phyloP scores from a whole-genome alignment of 2,113 vertebrate species.

The Silurus meridionalis region DNA sequence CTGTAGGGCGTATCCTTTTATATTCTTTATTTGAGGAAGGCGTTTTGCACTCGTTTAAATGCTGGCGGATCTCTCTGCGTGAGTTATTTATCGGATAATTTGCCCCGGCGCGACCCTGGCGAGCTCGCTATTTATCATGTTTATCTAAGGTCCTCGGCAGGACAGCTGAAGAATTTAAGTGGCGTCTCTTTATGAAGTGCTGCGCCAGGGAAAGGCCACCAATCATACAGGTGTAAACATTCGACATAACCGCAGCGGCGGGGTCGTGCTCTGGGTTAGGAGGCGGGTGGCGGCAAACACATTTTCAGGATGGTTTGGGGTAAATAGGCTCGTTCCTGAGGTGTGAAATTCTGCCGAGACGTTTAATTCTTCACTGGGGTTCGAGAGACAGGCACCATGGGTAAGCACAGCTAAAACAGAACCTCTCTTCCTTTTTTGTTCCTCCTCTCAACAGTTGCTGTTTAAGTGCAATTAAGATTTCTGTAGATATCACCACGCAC shows the following conservation, averaged over 20 bases:
- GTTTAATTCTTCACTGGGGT: background rate
- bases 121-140: slow-evolving; percentile 72
- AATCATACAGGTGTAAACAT: slow-evolving; percentile 75
- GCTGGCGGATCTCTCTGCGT: background rate
- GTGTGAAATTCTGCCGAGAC: slow-evolving; percentile 55
- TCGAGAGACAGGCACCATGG: background rate
- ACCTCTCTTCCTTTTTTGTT: background rate
- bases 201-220: slow-evolving; percentile 63
- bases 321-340: slow-evolving; percentile 59
- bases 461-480: background rate
- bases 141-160: slow-evolving; percentile 65
- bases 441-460: background rate
- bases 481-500: background rate
- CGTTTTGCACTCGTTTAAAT: slow-evolving; percentile 7
- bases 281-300: slow-evolving; percentile 40
- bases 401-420: background rate
- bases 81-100: slow-evolving; percentile 52
- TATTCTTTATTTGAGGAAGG: background rate
- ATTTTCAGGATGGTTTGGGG: slow-evolving; percentile 50
- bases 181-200: slow-evolving; percentile 69
- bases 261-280: slow-evolving; percentile 54
- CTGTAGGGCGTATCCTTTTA: background rate
- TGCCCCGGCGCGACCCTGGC: slow-evolving; percentile 64
- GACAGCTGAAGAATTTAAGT: slow-evolving; percentile 69
- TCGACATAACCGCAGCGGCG: slow-evolving; percentile 61